Base-by-base conservation (phyloP, 1,140 invertebrate species). In the Drosophila kurseongensis region DNA sequence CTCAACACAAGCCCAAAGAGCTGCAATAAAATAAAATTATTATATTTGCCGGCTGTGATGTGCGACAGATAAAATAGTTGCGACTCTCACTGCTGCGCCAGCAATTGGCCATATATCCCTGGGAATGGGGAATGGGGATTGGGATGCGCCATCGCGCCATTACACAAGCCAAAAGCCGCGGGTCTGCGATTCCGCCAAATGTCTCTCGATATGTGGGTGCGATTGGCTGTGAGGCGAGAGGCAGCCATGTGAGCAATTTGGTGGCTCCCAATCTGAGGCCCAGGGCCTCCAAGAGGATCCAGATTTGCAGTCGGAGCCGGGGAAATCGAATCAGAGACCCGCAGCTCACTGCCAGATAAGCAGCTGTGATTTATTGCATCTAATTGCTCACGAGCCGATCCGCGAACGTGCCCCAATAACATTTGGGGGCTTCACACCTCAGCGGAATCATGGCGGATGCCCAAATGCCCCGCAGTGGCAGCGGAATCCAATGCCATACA, bases 341-440 rank as follows among this genome's bases (percentile, higher is more conserved):
- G 67, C 51, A 71, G 55, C 54, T 44, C 41, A 16, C 51, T 23
- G 36, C n/a, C 58, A 85, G 80, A 84, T 84, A 84, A 84, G 75
- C 77, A 63, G 51, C 67, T 45, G 61, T 84, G 81, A 84, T 84
- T 84, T 84, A 84, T 84, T 68, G 81, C 80, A 80, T 84, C 76
- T 84, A 84, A 84, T 84, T 84, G 80, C 80, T 84, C 80, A 80
- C 61, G 68, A 80, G 68, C 42, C 56, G 36, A 54, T 57, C 61
- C 73, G 40, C 68, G 81, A 75, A 84, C 81, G 81, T 84, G 72
- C 72, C 78, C 80, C 80, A 84, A 84, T 85, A 84, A 80, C 72
- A 85, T 77, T 84, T 77, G 36, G 51, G 58, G 77, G 66, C 65
- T 84, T 84, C 66, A 84, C 80, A 84, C 80, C 80, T 84, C 77